Base-by-base conservation (phyloP, 2,888 invertebrate species). In the Lepidochrysops patricia region DNA sequence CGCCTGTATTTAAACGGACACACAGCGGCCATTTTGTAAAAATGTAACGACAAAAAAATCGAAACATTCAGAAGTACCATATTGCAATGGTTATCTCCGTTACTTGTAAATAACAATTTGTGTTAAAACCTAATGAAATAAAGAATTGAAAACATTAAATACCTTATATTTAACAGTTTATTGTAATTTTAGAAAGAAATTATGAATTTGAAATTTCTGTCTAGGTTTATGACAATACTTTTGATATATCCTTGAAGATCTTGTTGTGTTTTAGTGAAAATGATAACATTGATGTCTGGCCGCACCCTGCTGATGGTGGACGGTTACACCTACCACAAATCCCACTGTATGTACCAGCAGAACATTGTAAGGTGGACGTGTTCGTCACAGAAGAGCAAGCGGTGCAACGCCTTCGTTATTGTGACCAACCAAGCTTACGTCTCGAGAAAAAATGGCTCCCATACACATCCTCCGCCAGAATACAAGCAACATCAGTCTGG, bases 311-410 rank as follows among this genome's bases (percentile, higher is more conserved):
- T 67, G 0, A 65, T 67, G 65, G 63, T 69, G 1, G 54, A 69
- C 5, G 69, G 70, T 1, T 70, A 67, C 49, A 69, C 70, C 1
- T 69, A 66, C 15, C 65, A 66, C 19, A 67, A 65, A 63, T 23
- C 63, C 57, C 35, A 62, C 58, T 35, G 56, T 49, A 32, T 63
- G 61, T 35, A 61, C 35, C 48, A 64, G 64, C 23, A 63, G 32
- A 49, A 49, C 19, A 49, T 63, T 13, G 61, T 63, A 19, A 61
- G 65, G 43, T 69, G 69, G 69, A 57, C 66, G 1, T 69, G 69
- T 48, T 68, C 69, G 2, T 63, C 64, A 4, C 66, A 63, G 12
- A 66, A 62, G 32, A 70, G 67, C 25, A 60, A 43, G 19, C 43
- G 27, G 3, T 62, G 62, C 49, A 57, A 54, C 9, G 62, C 62